Conservation (phyloP, 2,888 invertebrate genomes). For the Trachelus iudaicus region DNA sequence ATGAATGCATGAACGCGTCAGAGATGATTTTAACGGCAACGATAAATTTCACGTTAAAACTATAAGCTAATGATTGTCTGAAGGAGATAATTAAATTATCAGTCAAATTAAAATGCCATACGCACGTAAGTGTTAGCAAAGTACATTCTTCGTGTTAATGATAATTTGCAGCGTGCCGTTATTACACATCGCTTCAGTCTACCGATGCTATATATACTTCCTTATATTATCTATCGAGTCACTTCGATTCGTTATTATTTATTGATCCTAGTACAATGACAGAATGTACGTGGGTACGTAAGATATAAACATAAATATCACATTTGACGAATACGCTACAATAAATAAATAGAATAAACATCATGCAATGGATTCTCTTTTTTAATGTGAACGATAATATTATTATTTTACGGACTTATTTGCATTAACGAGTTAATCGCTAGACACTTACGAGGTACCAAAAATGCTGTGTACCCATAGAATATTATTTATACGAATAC, state of each 20-base stretch:
- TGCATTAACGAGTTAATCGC: slow-evolving; percentile 3
- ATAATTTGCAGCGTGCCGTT: background rate
- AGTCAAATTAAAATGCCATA: background rate
- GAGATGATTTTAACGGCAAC: background rate
- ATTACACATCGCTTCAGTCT: background rate
- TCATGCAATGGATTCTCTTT: slow-evolving; percentile 3
- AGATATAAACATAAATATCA: slow-evolving; percentile 54
- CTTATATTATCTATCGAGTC: background rate
- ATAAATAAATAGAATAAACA: slow-evolving; percentile 21
- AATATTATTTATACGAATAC: slow-evolving; percentile 7
- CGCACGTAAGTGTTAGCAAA: background rate
- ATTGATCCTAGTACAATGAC: slow-evolving; percentile 1
- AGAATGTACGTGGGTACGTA: slow-evolving; percentile 10
- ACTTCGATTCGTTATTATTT: slow-evolving; percentile 2
- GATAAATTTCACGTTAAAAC: background rate
- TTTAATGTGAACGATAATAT: background rate
- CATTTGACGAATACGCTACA: slow-evolving; percentile 49
- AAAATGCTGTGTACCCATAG: background rate
- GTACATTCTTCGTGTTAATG: background rate
- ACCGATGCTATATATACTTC: background rate
- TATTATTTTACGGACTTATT: background rate
- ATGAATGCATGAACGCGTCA: background rate
- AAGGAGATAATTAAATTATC: background rate
- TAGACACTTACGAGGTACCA: slow-evolving; percentile 7
- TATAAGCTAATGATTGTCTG: background rate